phyloP scores from a whole-genome alignment of 2,888 invertebrate species.

The Heliconius charithonia region DNA sequence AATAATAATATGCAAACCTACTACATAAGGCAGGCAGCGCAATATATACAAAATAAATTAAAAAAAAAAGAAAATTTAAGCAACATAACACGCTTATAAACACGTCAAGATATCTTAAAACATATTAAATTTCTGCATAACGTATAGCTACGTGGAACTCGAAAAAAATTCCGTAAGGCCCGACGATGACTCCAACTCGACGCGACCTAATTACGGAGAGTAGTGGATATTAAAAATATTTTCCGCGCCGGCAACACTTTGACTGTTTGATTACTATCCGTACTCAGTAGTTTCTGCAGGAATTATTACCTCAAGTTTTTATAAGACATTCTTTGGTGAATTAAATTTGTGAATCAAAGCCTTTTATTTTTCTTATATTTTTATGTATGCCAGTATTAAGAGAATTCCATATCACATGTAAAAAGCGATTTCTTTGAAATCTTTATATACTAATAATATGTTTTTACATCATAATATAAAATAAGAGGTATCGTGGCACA shows the following conservation, averaged over 20 bases:
- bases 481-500: no score
- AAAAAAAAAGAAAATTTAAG: not conserved
- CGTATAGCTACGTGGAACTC: constrained; percentile 4
- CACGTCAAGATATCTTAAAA: constrained; percentile 5
- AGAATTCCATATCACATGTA: no score
- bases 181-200: constrained; percentile 31
- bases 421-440: no score
- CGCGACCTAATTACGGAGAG: constrained; percentile 43
- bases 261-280: constrained; percentile 38
- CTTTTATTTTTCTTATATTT: not conserved
- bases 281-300: constrained; percentile 31
- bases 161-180: constrained; percentile 31
- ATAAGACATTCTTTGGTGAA: constrained; percentile 27
- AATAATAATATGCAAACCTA: no score
- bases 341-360: constrained; percentile 12
- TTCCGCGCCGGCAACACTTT: constrained; percentile 38
- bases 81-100: constrained; percentile 1
- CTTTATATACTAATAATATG: not conserved
- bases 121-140: constrained; percentile 15
- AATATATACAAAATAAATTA: no score
- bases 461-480: not conserved
- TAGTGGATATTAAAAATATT: constrained; percentile 43
- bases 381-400: not conserved
- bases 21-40: no score
- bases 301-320: constrained; percentile 33